Base-by-base conservation (phyloP, 2,797 vertebrate species). In the Rallus crepitans region DNA sequence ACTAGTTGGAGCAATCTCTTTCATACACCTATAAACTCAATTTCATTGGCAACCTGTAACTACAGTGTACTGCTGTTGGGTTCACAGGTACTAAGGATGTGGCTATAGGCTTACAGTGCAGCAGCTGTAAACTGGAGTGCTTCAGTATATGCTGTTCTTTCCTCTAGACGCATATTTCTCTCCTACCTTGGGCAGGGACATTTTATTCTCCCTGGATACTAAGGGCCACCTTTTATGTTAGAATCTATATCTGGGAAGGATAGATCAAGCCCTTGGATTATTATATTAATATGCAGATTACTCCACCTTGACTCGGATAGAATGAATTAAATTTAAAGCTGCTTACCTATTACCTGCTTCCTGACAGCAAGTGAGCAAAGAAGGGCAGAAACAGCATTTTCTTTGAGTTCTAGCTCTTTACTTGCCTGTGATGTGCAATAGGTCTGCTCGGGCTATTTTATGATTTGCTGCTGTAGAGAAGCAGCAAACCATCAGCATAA, bases 241-340 rank as follows among this genome's bases (percentile, higher is more conserved):
- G 50, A 37, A 28, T 53, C n/a, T 66, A 2, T 28, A 25, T 59
- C 70, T 83, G 45, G 31, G 47, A 75, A 30, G 40, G 19, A 76
- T 48, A 48, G 39, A 90, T 87, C 52, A 79, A 87, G 87, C 53
- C 71, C 64, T 92, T 77, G 33, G 10, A 31, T 82, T 82, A 80
- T 82, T 82, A 53, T 24, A 90, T 90, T 93, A 80, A 47, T 57
- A 87, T 53, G 33, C 53, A 93, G 42, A 89, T 89, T 73, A 85
- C 14, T 57, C 71, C 73, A 96, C 63, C 47, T 73, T 77, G 48
- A 72, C 48, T 89, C 47, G 48, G 69, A 42, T 1, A 20, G 69
- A 76, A 18, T 23, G 31, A 94, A 91, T 64, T 30, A 85, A 89
- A 93, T 84, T 84, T 79, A 90, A 92, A 94, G 39, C 73, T 94